Base-by-base conservation (phyloP, 2,113 vertebrate species). In the Neogale vison region DNA sequence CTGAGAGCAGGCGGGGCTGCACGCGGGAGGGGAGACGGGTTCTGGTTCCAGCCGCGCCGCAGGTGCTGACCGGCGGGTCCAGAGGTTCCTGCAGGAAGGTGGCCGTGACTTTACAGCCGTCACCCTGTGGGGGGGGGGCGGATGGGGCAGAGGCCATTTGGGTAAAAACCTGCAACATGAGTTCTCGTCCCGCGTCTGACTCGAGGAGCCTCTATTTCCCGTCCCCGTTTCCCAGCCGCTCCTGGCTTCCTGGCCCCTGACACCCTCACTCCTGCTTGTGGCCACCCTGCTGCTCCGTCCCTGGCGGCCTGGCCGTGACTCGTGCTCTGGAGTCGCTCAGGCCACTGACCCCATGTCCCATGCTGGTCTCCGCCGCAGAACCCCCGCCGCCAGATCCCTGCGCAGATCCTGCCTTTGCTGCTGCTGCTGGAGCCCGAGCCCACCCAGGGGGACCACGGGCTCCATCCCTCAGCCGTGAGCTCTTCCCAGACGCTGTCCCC, bases 361-460 rank as follows among this genome's bases (percentile, higher is more conserved):
- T 0, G 1, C 0, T 0, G 17, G 45, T 21, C 29, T 10, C 52
- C 1, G 3, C 31, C 0, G 13, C 0, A 2, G 17, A 26, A 12
- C 4, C 4, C 8, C 42, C 8, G 7, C 11, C 1, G 31, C 23
- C 29, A 15, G 29, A 12, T 34, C 72, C 50, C 36, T 7, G 8
- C 6, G 1, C 0, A 0, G 7, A 8, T 13, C 18, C 2, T 2
- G 21, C 20, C 57, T n/a, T 29, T 12, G 12, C 61, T 3, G 57
- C 7, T 26, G 63, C 15, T 3, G 24, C 18, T 1, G 23, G 50
- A 18, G 67, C 21, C 18, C 0, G 0, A 0, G 12, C 1, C 0
- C 13, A 7, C 63, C 17, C 20, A 0, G 1, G 36, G 57, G 29
- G 26, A 0, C 45, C 0, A 31, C 3, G 6, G 36, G 0, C 4